Evolutionary conservation across 2,797 vertebrate species (phyloP).

Genomic region (Cynodonichthys magdalenae): DNA sequence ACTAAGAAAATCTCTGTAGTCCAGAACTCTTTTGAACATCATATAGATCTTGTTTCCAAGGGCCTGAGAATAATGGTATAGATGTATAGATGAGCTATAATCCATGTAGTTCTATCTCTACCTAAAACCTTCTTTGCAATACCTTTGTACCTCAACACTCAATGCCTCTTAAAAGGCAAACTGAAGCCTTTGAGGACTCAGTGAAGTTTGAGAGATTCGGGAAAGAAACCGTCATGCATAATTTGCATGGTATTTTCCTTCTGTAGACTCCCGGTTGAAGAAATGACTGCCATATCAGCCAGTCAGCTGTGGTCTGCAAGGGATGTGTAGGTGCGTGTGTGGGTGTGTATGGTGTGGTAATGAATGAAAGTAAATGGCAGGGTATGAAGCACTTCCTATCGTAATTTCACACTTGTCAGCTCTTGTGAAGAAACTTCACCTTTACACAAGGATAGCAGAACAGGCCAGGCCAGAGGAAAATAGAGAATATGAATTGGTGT

Average conservation of each 20-base stretch:
- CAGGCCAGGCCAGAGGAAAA: slow-evolving; percentile 58
- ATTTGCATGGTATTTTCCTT: slow-evolving; percentile 50
- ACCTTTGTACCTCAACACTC: slow-evolving; percentile 52
- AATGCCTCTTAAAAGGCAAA: slow-evolving; percentile 61
- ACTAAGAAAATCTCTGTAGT: slow-evolving; percentile 16
- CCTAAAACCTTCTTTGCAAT: slow-evolving; percentile 46
- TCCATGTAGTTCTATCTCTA: slow-evolving; percentile 52
- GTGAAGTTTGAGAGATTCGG: slow-evolving; percentile 37
- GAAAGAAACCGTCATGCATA: slow-evolving; percentile 57
- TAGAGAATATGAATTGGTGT: slow-evolving; percentile 54
- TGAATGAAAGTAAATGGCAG: slow-evolving; percentile 81
- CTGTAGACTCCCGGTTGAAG: slow-evolving; percentile 43
- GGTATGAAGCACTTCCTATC: slow-evolving; percentile 77
- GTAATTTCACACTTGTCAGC: slow-evolving; percentile 86
- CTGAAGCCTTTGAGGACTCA: slow-evolving; percentile 51
- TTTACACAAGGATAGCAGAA: slow-evolving; percentile 77
- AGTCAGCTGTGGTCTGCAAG: slow-evolving; percentile 59
- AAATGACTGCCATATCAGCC: slow-evolving; percentile 65
- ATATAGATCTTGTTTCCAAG: slow-evolving; percentile 59
- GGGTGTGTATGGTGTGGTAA: slow-evolving; percentile 65
- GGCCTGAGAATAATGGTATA: slow-evolving; percentile 54
- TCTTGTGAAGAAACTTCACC: slow-evolving; percentile 81
- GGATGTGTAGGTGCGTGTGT: slow-evolving; percentile 25
- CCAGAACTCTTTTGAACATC: slow-evolving; percentile 60
- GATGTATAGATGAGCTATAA: slow-evolving; percentile 69